Evolutionary conservation across 2,797 vertebrate species (phyloP), one percentile per base, ranked within the genome.

Genomic region (Thalassophryne amazonica): DNA sequence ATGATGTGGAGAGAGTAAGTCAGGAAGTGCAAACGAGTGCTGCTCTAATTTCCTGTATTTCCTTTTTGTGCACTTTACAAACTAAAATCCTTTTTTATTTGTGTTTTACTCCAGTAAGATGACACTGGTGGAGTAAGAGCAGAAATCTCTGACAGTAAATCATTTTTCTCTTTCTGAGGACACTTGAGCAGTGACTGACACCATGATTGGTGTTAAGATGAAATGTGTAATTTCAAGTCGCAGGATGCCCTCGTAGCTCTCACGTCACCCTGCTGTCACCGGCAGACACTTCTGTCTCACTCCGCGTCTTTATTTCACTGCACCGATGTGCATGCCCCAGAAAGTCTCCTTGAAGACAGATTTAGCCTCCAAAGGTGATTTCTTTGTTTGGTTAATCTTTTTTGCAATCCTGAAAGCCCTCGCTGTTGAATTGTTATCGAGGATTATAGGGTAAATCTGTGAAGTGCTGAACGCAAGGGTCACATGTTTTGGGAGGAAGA

Each of bases 301-400:
- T 64, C 52, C 50, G 59, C 56, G 51, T 58, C 60, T 76, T 61
- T 60, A 47, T 57, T 60, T 49, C 34, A 16, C 33, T 10, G 42
- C 43, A 11, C 47, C 24, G 28, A 54, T 23, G 33, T 60, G 28
- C 61, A 46, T 60, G 49, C 45, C 54, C 73, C 45, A 28, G 24
- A 61, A 37, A 23, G 35, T 69, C 73, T 64, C 70, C 70, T 66
- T 66, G 69, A 77, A 55, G 65, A 63, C 47, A 70, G 70, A 63
- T 67, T 71, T 64, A 50, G 32, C 39, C 50, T 63, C 48, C 50
- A 65, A 56, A 77, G 63, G 47, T 75, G 65, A 62, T 63, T 42
- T 66, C 46, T 81, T 79, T 77, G 70, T 77, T 75, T 61, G 58
- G 73, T 51, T 73, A 64, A 76, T 80, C 75, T 76, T 40, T 61